Percentiles rank a stretch among this genome's conserved stretches.
Conservation (phyloP, 2,888 invertebrate species). For the Boloria euphrosyne region DNA sequence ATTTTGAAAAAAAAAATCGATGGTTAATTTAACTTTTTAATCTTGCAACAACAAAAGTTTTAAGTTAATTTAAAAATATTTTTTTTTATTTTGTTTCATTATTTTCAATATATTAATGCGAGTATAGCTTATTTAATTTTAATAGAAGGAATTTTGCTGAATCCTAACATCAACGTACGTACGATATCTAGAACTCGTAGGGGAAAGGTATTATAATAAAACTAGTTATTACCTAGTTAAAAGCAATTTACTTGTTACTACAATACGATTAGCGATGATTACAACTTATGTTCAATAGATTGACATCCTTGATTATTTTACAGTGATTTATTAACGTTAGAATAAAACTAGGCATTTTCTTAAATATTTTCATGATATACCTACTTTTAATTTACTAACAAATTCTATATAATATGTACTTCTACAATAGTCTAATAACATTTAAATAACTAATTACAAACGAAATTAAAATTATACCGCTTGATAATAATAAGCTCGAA, state of each 20-base stretch:
- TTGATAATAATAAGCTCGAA: too few relatives aligned
- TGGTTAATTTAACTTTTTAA: too few relatives aligned
- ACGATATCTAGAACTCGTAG: not conserved
- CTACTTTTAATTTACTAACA: not conserved
- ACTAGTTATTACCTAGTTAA: slow-evolving; percentile 16
- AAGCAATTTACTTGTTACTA: slow-evolving; percentile 16
- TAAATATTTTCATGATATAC: slow-evolving; percentile 7
- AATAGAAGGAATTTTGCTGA: too few relatives aligned
- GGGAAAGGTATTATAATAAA: slow-evolving; percentile 20
- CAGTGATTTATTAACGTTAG: not conserved
- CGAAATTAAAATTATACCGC: not conserved
- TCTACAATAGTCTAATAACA: not conserved
- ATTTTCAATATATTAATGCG: too few relatives aligned
- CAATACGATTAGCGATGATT: not conserved
- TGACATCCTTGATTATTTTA: not conserved
- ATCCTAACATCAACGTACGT: too few relatives aligned
- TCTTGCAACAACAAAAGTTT: too few relatives aligned
- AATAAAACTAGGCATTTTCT: slow-evolving; percentile 2
- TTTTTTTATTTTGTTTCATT: too few relatives aligned
- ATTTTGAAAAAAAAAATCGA: too few relatives aligned
- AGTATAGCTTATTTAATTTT: too few relatives aligned
- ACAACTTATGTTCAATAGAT: not conserved
- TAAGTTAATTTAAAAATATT: too few relatives aligned
- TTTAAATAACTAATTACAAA: slow-evolving; percentile 15
- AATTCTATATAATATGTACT: not conserved